Evolutionary conservation across 2,113 vertebrate species (phyloP).

Genomic region (Myotis yumanensis): DNA sequence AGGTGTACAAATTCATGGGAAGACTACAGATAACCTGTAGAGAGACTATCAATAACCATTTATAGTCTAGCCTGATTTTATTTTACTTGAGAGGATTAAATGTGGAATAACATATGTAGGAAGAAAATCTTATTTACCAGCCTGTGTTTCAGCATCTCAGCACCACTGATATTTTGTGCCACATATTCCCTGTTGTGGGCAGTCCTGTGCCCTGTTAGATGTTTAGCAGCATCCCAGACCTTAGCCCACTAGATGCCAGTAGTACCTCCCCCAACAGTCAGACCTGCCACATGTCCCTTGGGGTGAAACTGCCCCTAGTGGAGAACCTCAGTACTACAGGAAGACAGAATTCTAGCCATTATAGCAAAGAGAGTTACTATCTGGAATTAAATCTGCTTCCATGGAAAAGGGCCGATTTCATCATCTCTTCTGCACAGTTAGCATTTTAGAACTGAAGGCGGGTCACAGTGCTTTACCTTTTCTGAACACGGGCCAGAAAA

Average conservation of each 20-base stretch:
- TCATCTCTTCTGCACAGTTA: background rate
- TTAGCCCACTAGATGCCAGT: background rate
- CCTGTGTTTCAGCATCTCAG: background rate
- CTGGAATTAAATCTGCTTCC: background rate
- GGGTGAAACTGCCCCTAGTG: background rate
- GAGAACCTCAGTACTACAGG: background rate
- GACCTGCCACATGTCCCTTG: background rate
- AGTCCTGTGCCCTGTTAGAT: background rate
- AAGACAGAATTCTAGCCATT: background rate
- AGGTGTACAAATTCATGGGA: background rate
- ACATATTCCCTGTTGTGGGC: background rate
- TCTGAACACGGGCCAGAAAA: background rate
- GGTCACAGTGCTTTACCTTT: background rate
- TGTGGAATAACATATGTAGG: background rate
- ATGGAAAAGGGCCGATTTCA: background rate
- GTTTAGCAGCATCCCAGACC: background rate
- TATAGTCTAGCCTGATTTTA: background rate
- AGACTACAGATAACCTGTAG: background rate
- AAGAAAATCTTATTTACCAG: slow-evolving; percentile 19
- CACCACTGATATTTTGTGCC: background rate
- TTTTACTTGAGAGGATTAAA: background rate
- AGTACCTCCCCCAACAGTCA: background rate
- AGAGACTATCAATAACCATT: background rate
- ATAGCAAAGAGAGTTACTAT: background rate
- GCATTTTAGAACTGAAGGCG: background rate